Base-by-base conservation (phyloP, 2,797 vertebrate species). In the Xenentodon cancila region DNA sequence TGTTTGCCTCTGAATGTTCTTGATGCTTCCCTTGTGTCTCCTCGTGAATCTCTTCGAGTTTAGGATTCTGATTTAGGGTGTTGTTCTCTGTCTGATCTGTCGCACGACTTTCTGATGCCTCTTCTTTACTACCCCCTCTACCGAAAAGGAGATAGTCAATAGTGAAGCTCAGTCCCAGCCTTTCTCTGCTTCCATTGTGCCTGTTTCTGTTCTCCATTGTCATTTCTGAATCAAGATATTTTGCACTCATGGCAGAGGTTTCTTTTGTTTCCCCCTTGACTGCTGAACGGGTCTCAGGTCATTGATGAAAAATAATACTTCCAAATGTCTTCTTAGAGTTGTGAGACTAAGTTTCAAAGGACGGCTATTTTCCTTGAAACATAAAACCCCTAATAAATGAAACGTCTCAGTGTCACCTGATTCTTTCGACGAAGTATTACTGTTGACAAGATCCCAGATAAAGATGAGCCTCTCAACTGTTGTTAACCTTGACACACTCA, bases 111-210 rank as follows among this genome's bases (percentile, higher is more conserved):
- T 71, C 74, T 77, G 82, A 57, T 46, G 70, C 59, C 73, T 83
- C 81, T 53, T 73, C 80, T 68, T 77, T 80, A 12, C 78, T 72
- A 66, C 57, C 87, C 74, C 88, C 89, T 74, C 92, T 91, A 81
- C 92, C 91, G 45, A 91, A 88, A 61, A 95, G 88, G 63, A 95
- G 91, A 51, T 81, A 92, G 73, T 95, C 94, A 32, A 95, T 95
- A 64, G 92, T 93, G 78, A 96, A 96, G 74, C 92, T 91, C 45
- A 93, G 84, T 79, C 93, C 92, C 58, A 92, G 77, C 42, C 79
- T 83, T 63, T 89, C 89, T 69, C 64, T 84, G 73, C 71, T 75
- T 40, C 76, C 50, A n/a, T 47, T 67, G 73, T 21, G 43, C 77
- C 75, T 78, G 71, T 79, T 84, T 53, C 63, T 82, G 59, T 82